These are phyloP conservation scores for Apomyelois bistriatella DNA, from an alignment of 2,888 invertebrate genomes.

Conservation along the genomic window DNA sequence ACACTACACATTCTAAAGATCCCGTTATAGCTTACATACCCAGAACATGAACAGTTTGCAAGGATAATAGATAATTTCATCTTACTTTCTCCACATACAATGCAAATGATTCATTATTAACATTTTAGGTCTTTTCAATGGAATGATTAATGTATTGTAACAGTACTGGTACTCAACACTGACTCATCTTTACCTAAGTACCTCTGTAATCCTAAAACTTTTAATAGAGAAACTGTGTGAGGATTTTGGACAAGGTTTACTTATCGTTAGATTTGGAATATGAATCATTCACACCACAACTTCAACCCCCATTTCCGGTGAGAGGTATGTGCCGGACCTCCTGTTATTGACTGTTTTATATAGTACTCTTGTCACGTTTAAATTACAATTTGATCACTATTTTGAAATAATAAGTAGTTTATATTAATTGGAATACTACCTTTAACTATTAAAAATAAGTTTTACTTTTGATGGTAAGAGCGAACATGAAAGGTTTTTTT, in stretches of 20 bases:
- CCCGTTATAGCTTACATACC: constrained; percentile 2
- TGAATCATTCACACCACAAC: constrained; percentile 31
- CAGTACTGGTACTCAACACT: no score
- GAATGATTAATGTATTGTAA: background rate
- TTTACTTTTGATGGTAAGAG: no score
- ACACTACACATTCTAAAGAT: constrained; percentile 9
- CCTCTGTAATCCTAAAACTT: no score
- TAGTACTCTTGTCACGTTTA: no score
- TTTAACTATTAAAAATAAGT: no score
- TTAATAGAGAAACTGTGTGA: background rate
- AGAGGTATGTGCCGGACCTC: constrained; percentile 29
- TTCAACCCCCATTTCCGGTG: constrained; percentile 30
- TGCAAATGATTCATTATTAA: background rate
- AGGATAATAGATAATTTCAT: background rate
- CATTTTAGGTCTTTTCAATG: background rate
- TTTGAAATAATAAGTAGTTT: no score
- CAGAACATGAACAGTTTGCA: background rate
- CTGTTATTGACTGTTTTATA: constrained; percentile 17
- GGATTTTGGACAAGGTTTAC: background rate
- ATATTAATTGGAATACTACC: no score
- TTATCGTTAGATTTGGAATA: constrained; percentile 14
- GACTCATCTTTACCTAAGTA: no score
- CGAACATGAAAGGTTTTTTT: no score
- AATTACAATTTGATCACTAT: no score
- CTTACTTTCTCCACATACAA: constrained; percentile 3